Conservation (phyloP, 2,888 invertebrate species). For the Acleris laterana region DNA sequence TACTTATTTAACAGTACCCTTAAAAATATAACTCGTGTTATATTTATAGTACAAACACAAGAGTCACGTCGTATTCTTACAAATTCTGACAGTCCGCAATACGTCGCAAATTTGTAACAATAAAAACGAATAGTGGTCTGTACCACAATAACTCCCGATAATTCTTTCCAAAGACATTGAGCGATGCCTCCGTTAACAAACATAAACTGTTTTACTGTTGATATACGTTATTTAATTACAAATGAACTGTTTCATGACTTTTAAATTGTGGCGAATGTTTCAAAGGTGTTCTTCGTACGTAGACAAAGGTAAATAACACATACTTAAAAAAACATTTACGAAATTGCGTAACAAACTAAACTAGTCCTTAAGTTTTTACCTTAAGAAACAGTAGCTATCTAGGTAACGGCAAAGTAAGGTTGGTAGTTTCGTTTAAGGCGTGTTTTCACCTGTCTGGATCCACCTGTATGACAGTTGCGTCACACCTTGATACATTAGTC, state of each 20-base stretch:
- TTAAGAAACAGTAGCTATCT: constrained; percentile 10
- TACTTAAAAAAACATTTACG: constrained; percentile 39
- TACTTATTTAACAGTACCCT: too few species aligned
- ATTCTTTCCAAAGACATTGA: too few species aligned
- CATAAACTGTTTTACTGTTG: constrained; percentile 19
- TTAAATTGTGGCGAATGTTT: constrained; percentile 56
- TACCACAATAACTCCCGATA: too few species aligned
- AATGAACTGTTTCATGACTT: constrained; percentile 53
- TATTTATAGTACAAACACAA: too few species aligned
- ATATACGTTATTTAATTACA: constrained; percentile 54
- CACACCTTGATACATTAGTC: constrained; percentile 63
- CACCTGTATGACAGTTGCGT: constrained; percentile 75
- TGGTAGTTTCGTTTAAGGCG: constrained; percentile 52
- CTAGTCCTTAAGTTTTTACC: background rate
- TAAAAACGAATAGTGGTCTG: too few species aligned
- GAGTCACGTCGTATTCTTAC: too few species aligned
- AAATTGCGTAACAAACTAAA: constrained; percentile 19
- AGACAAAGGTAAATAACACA: constrained; percentile 50
- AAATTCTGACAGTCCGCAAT: too few species aligned
- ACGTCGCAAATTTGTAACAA: too few species aligned
- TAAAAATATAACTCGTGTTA: too few species aligned
- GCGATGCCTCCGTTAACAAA: background rate
- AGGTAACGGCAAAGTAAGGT: constrained; percentile 31
- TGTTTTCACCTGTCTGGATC: constrained; percentile 63
- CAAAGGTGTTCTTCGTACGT: constrained; percentile 57